Conservation (phyloP, 1,140 invertebrate species). For the Lanistes nyassanus region DNA sequence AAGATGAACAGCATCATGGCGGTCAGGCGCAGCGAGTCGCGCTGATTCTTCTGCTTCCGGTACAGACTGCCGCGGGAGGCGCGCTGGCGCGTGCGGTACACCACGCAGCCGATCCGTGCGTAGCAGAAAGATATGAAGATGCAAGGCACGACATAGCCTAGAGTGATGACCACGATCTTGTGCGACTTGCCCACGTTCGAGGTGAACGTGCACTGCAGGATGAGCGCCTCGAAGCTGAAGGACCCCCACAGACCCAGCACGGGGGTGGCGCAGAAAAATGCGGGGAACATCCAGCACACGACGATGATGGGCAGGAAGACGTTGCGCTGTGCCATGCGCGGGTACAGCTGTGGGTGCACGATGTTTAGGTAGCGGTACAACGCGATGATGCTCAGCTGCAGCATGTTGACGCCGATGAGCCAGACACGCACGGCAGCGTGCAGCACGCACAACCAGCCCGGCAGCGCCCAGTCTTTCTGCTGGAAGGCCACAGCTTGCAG, state of each 20-base stretch:
- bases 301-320: slow-evolving; percentile 40
- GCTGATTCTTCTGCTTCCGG: slow-evolving; percentile 35
- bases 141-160: slow-evolving; percentile 55
- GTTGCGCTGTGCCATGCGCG: slow-evolving; percentile 35
- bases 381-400: slow-evolving; percentile 54
- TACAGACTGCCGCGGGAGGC: slow-evolving; percentile 40
- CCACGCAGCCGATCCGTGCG: slow-evolving; percentile 54
- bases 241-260: slow-evolving; percentile 48
- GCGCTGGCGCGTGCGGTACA: slow-evolving; percentile 45
- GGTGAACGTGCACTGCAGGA: slow-evolving; percentile 56
- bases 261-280: slow-evolving; percentile 48
- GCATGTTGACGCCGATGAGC: slow-evolving; percentile 54
- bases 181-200: slow-evolving; percentile 47
- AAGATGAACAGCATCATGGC: slow-evolving; percentile 58
- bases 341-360: slow-evolving; percentile 48
- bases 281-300: slow-evolving; percentile 53
- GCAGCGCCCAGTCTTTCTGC: slow-evolving; percentile 31
- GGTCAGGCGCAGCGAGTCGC: slow-evolving; percentile 45
- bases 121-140: slow-evolving; percentile 57
- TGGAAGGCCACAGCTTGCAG: slow-evolving; percentile 54
- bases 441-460: slow-evolving; percentile 41
- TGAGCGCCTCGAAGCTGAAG: slow-evolving; percentile 47
- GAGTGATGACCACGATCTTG: slow-evolving; percentile 49
- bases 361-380: slow-evolving; percentile 56
- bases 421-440: slow-evolving; percentile 50